These are phyloP conservation scores for Aythya baeri DNA, from an alignment of 2,113 vertebrate genomes.

Conservation along the genomic window DNA sequence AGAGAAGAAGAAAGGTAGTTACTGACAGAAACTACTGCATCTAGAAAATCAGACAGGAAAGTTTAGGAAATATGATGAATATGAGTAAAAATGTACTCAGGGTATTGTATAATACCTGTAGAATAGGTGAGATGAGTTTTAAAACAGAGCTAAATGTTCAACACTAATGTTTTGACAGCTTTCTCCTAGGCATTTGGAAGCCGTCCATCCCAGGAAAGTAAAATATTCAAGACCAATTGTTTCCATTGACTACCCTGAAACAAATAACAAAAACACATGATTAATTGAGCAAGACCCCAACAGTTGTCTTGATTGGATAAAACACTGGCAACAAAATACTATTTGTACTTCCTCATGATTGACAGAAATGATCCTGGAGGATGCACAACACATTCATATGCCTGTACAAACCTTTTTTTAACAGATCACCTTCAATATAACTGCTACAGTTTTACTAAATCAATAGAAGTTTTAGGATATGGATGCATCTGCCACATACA, in stretches of 20 bases:
- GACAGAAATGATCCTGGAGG: not conserved
- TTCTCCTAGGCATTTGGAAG: constrained; percentile 32
- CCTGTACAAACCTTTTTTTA: constrained; percentile 4
- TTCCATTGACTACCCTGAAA: not conserved
- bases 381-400: not conserved
- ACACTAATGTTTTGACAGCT: constrained; percentile 38
- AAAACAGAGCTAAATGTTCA: not conserved
- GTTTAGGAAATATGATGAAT: not conserved
- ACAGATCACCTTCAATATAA: not conserved
- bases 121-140: not conserved
- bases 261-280: not conserved
- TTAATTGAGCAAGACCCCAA: not conserved
- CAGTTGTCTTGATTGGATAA: not conserved
- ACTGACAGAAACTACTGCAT: not conserved
- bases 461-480: not conserved
- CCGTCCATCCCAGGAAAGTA: not conserved
- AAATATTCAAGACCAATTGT: constrained; percentile 52
- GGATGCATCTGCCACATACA: not conserved
- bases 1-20: not conserved
- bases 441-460: not conserved
- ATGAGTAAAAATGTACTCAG: not conserved
- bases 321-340: not conserved
- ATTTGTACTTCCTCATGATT: not conserved
- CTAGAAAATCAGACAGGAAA: not conserved
- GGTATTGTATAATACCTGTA: constrained; percentile 11